Evolutionary conservation across 2,888 invertebrate species (phyloP).

Genomic region (Pseudococcus jackbeardsleyi): DNA sequence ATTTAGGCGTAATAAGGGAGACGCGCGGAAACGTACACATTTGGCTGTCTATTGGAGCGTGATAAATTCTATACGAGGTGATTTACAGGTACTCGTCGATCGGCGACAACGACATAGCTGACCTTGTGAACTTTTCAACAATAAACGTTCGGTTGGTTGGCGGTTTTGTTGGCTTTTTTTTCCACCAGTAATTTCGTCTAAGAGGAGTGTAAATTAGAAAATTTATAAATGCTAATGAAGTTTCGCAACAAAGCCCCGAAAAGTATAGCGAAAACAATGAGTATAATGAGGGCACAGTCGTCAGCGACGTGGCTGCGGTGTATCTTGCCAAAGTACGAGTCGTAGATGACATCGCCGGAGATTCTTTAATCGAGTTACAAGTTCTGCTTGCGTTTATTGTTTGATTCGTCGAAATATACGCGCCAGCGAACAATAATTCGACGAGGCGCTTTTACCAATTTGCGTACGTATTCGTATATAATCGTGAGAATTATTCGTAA

Average conservation of each 20-base stretch:
- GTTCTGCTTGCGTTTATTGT: neutral
- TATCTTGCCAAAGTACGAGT: conserved; percentile 1
- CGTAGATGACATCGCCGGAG: conserved; percentile 1
- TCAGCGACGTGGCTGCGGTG: neutral
- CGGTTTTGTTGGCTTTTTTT: neutral
- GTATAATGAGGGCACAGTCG: neutral
- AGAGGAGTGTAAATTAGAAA: conserved; percentile 17
- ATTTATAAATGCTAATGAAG: conserved; percentile 47
- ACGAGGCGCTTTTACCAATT: conserved; percentile 17
- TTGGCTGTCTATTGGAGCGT: conserved; percentile 35
- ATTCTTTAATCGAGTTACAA: conserved; percentile 17
- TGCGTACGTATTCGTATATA: neutral
- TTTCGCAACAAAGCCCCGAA: conserved; percentile 40
- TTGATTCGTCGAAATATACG: conserved; percentile 7
- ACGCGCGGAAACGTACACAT: neutral
- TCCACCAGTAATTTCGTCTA: neutral
- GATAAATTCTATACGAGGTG: conserved; percentile 35
- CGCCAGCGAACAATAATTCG: neutral
- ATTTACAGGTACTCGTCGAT: neutral
- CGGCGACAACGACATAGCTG: conserved; percentile 27
- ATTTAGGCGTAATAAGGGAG: conserved; percentile 6
- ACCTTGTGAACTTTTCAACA: conserved; percentile 40
- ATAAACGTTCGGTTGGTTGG: neutral
- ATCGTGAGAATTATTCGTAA: neutral
- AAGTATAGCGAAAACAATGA: conserved; percentile 26